These are phyloP conservation scores for Cyphomyrus discorhynchus DNA, from an alignment of 2,113 vertebrate genomes.

Conservation along the genomic window DNA sequence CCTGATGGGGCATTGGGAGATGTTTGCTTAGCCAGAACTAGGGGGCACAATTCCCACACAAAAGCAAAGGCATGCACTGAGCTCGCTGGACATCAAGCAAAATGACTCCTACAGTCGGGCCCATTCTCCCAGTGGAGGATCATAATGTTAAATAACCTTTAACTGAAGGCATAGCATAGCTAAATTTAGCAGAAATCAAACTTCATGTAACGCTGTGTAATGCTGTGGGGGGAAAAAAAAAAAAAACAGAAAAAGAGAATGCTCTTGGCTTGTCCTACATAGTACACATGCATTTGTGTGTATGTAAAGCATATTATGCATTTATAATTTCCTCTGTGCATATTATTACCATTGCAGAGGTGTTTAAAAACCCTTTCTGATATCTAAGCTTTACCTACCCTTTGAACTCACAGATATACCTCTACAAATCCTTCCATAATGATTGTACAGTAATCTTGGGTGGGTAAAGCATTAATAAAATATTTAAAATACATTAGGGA, in stretches of 20 bases:
- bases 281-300: background rate
- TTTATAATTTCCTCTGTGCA: background rate
- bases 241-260: background rate
- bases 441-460: background rate
- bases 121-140: background rate
- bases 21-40: background rate
- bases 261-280: background rate
- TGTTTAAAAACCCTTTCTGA: background rate
- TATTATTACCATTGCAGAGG: background rate
- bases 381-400: background rate
- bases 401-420: background rate
- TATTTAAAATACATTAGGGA: background rate
- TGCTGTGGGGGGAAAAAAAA: background rate
- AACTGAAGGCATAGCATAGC: background rate
- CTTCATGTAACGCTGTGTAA: background rate
- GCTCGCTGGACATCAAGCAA: background rate
- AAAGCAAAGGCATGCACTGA: background rate
- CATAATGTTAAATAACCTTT: background rate
- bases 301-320: background rate
- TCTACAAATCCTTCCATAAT: background rate
- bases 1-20: background rate
- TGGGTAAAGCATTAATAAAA: background rate
- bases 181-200: background rate
- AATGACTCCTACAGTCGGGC: background rate
- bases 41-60: background rate